These are phyloP conservation scores for Aelia acuminata DNA, from an alignment of 2,888 invertebrate species.

Conservation along the genomic window DNA sequence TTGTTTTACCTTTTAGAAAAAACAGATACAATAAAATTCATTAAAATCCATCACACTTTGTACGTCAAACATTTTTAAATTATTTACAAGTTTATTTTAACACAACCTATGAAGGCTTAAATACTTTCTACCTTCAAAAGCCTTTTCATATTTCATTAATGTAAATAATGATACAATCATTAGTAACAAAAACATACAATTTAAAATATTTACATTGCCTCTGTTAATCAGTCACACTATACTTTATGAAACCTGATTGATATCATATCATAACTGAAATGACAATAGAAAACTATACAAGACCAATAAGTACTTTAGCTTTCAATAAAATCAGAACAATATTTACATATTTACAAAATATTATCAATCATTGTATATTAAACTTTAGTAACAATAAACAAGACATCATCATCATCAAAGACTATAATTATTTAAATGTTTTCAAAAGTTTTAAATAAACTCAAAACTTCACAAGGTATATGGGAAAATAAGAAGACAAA, in stretches of 20 bases:
- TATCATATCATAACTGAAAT: not conserved
- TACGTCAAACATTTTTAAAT: not conserved
- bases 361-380: not conserved
- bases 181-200: slow-evolving; percentile 2
- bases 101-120: not conserved
- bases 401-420: not conserved
- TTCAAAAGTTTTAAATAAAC: not conserved
- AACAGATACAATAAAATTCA: not conserved
- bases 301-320: slow-evolving; percentile 34
- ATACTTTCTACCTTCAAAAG: not conserved
- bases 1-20: not conserved
- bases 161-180: not conserved
- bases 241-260: not conserved
- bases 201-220: slow-evolving; percentile 24
- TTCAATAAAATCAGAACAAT: slow-evolving; percentile 33
- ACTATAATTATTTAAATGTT: not conserved
- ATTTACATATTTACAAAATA: slow-evolving; percentile 43
- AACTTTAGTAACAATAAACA: not conserved
- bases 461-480: not conserved
- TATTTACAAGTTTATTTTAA: not conserved
- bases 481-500: not conserved
- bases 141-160: not conserved
- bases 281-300: slow-evolving; percentile 48
- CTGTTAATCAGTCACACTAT: not conserved
- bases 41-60: not conserved